Conservation (phyloP, 2,113 vertebrate species). For the Chamaetylas fuelleborni region DNA sequence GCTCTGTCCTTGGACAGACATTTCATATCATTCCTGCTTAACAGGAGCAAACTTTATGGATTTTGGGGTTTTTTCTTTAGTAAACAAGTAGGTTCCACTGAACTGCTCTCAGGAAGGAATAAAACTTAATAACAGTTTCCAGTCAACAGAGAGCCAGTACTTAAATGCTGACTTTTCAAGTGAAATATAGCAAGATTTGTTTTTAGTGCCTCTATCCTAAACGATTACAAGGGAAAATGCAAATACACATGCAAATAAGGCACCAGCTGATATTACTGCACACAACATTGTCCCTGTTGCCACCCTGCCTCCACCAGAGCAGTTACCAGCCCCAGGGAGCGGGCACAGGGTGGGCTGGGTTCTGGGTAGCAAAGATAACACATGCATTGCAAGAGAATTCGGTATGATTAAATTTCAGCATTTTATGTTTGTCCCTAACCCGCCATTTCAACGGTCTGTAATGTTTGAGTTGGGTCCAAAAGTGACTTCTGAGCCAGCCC, state of each 20-base stretch:
- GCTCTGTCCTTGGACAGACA: neutral
- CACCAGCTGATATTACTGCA: neutral
- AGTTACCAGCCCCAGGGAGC: neutral
- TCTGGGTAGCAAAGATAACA: slow-evolving; percentile 55
- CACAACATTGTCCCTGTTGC: neutral
- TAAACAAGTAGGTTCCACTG: neutral
- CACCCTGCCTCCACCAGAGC: neutral
- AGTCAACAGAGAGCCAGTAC: neutral
- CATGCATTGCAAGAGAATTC: slow-evolving; percentile 36
- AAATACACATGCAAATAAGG: slow-evolving; percentile 64
- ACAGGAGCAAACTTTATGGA: neutral
- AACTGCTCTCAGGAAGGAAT: neutral
- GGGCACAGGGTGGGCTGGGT: slow-evolving; percentile 25
- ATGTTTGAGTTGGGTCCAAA: neutral
- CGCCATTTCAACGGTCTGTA: slow-evolving; percentile 21
- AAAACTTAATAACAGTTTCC: neutral
- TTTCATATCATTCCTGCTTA: neutral
- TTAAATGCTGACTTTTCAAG: neutral
- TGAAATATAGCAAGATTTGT: slow-evolving; percentile 20
- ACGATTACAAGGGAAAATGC: slow-evolving; percentile 45
- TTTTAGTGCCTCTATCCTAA: slow-evolving; percentile 31
- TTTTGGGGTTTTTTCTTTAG: neutral
- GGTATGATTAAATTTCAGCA: slow-evolving; percentile 46
- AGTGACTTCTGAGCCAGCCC: neutral
- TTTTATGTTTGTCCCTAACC: slow-evolving; percentile 32